These are phyloP conservation scores for Stratiomys singularior DNA, from an alignment of 2,888 invertebrate species.

Conservation along the genomic window DNA sequence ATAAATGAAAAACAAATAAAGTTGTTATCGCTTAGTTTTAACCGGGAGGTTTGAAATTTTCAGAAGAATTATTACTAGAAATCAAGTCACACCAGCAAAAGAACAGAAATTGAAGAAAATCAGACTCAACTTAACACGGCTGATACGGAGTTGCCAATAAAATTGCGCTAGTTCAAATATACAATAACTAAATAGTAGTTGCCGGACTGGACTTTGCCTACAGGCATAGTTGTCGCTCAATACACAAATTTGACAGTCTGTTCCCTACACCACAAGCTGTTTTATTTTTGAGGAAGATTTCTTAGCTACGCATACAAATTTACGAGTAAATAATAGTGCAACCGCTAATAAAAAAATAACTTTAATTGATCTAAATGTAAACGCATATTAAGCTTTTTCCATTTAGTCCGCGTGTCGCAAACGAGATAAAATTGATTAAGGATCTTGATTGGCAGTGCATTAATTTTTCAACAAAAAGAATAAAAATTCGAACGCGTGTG, in stretches of 20 bases:
- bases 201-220: not conserved
- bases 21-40: no score
- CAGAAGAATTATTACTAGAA: no score
- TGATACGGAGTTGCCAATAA: no score
- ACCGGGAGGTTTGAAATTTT: no score
- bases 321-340: not conserved
- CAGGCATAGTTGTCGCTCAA: conserved; percentile 28
- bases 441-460: conserved; percentile 32
- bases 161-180: no score
- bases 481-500: not conserved
- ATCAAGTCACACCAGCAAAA: no score
- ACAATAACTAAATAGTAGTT: no score
- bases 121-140: no score
- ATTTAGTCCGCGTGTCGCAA: not conserved
- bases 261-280: conserved; percentile 24
- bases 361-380: not conserved
- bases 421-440: not conserved
- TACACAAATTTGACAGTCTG: not conserved
- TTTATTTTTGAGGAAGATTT: not conserved
- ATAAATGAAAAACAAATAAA: no score
- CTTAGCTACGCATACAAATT: conserved; percentile 1
- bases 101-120: no score
- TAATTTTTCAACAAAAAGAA: not conserved
- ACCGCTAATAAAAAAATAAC: not conserved
- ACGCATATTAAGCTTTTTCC: conserved; percentile 22